Evolutionary conservation across 64 coral and sea anemone genomes (phyloP), one percentile per base, ranked within the genome.

Genomic region (Pocillopora damicornis): DNA sequence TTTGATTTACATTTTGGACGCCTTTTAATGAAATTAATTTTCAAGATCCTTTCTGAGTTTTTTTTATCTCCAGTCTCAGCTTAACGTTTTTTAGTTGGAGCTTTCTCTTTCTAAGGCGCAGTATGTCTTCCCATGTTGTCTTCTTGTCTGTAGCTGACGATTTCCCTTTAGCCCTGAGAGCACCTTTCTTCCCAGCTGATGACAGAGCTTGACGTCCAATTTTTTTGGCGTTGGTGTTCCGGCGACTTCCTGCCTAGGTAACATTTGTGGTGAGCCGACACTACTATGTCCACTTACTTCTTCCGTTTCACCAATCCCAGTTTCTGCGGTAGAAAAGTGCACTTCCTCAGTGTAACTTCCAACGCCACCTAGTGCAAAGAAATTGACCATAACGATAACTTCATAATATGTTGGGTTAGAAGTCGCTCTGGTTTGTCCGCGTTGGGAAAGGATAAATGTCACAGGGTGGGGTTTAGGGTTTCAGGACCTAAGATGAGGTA

Each of bases 61-160:
- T 78, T 78, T 65, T 76, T 88, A 88, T 88, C 76, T 88, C 86
- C 74, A 88, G 37, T 76, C 58, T 76, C 61, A 88, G 86, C 76
- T 76, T 88, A 61, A 63, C 76, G 73, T 61, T 62, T 63, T 88
- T 57, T 42, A 88, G 86, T 61, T 61, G 74, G 14, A 83, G 80
- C 37, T 83, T 65, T 18, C 65, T 65, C 65, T 83, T 83, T 83
- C 82, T 69, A 18, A 72, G 42, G 17, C 82, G 80, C 26, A 67
- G 18, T 38, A 66, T 11, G 36, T 83, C 80, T 11, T 83, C 60
- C 65, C 38, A 60, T 36, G 80, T 67, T 35, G 79, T 15, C 62
- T 81, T 25, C 25, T 37, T 37, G 7, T 8, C 20, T 22, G 80
- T 58, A 82, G 22, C 17, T 66, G 15, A n/a, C n/a, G 14, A 23